Conservation (phyloP, 2,797 vertebrate species). For the Sebastes jordani region DNA sequence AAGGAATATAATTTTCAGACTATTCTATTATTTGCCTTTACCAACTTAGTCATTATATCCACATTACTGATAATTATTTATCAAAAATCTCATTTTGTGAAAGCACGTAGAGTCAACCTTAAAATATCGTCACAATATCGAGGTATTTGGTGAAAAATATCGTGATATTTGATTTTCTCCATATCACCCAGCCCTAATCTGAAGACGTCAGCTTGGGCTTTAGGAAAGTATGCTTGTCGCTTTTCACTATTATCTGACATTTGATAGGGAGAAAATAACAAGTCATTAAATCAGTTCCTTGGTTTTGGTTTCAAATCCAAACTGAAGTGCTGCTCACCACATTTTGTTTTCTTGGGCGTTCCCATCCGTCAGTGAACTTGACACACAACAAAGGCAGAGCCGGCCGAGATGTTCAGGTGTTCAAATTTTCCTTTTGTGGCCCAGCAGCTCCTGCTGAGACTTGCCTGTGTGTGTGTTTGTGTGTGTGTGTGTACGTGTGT, state of each 20-base stretch:
- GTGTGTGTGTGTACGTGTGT: background rate
- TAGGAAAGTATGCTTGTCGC: background rate
- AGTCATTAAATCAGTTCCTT: background rate
- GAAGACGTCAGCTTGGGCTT: background rate
- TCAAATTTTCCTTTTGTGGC: constrained; percentile 36
- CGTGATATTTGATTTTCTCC: too few relatives aligned
- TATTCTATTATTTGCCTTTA: too few relatives aligned
- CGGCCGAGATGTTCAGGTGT: constrained; percentile 7
- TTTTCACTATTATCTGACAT: background rate
- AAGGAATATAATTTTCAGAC: too few relatives aligned
- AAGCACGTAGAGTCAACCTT: too few relatives aligned
- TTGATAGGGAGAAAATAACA: background rate
- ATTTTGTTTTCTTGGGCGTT: constrained; percentile 26
- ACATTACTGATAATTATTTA: too few relatives aligned
- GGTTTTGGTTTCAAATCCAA: background rate
- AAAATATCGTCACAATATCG: too few relatives aligned
- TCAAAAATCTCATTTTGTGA: too few relatives aligned
- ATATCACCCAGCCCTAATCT: too few relatives aligned
- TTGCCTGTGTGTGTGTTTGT: constrained; percentile 36
- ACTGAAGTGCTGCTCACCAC: background rate
- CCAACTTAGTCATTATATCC: too few relatives aligned
- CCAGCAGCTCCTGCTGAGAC: constrained; percentile 57
- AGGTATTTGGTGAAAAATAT: too few relatives aligned
- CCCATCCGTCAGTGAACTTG: constrained; percentile 39
- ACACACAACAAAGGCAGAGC: constrained; percentile 29